A percentile compares a stretch with the other conserved stretches of the same genome.
These are phyloP conservation scores for Phrynocephalus forsythii DNA, from an alignment of 2,797 vertebrate genomes.

Conservation along the genomic window DNA sequence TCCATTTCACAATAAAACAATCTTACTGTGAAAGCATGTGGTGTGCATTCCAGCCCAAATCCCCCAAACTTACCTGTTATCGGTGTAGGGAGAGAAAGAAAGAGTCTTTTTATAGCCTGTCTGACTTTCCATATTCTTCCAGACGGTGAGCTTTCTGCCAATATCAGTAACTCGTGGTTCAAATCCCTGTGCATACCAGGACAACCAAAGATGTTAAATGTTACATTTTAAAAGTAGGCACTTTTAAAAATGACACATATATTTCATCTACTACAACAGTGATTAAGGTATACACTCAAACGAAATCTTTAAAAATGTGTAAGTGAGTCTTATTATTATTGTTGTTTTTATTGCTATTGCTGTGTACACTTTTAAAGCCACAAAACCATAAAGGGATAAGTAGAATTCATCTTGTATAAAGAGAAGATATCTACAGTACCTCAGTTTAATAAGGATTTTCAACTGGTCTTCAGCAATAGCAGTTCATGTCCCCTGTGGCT, in stretches of 20 bases:
- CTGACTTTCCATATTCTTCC: constrained; percentile 86
- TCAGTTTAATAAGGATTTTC: neutral
- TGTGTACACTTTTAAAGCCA: neutral
- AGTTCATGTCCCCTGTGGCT: too few species aligned
- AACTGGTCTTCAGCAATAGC: neutral
- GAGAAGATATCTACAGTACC: neutral
- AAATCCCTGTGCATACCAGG: constrained; percentile 85
- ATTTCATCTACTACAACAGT: neutral
- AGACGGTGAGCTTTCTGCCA: constrained; percentile 86
- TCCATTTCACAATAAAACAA: neutral
- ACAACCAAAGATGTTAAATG: constrained; percentile 42
- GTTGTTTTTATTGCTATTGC: neutral
- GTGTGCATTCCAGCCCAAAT: neutral
- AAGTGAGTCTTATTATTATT: neutral
- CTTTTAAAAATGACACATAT: neutral
- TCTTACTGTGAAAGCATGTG: neutral
- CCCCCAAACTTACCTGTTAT: constrained; percentile 76
- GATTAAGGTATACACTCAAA: constrained; percentile 2
- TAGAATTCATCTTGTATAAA: neutral
- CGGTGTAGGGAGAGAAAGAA: constrained; percentile 82
- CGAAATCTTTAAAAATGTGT: neutral
- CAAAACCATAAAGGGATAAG: neutral
- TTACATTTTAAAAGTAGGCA: neutral
- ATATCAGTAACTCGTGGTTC: constrained; percentile 93
- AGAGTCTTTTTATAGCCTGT: constrained; percentile 89